Percentiles rank a stretch among this genome's conserved stretches.
These are phyloP conservation scores for Struthio camelus DNA, from an alignment of 2,113 vertebrate genomes.

Conservation along the genomic window DNA sequence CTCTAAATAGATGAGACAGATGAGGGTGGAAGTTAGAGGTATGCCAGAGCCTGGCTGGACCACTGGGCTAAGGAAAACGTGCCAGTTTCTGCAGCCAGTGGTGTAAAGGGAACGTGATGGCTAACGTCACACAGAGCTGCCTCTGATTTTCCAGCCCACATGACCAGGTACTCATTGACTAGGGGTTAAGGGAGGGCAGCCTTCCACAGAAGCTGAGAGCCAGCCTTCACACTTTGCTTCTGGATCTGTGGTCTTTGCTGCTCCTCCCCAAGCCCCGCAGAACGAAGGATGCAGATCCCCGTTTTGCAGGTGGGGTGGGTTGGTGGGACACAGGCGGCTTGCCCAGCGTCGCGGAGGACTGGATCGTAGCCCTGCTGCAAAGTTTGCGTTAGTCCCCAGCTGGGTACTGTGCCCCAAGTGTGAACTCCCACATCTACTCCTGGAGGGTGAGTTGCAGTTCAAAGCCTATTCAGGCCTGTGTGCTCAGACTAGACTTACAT, in stretches of 20 bases:
- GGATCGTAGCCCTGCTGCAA: background rate
- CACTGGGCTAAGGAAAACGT: rapidly evolving
- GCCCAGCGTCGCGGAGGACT: rapidly evolving
- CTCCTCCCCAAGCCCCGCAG: background rate
- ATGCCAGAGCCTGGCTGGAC: background rate
- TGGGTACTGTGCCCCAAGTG: rapidly evolving
- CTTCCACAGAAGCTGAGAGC: rapidly evolving
- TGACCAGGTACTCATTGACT: constrained; percentile 41
- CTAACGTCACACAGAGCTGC: background rate
- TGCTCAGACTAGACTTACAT: background rate
- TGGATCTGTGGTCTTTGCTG: background rate
- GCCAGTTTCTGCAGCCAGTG: background rate
- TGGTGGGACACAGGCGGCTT: background rate
- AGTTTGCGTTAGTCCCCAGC: rapidly evolving
- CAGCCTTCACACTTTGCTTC: background rate
- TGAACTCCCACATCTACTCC: background rate
- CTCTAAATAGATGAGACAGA: background rate
- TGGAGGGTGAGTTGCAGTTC: background rate
- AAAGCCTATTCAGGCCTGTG: background rate
- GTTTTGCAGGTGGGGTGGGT: rapidly evolving
- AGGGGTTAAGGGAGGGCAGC: constrained; percentile 2
- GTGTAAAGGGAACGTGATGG: background rate
- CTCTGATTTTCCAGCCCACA: background rate
- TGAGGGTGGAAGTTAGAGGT: background rate
- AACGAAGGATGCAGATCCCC: background rate